Evolutionary conservation across 2,113 vertebrate genomes (phyloP).

Genomic region (Catharus minimus): DNA sequence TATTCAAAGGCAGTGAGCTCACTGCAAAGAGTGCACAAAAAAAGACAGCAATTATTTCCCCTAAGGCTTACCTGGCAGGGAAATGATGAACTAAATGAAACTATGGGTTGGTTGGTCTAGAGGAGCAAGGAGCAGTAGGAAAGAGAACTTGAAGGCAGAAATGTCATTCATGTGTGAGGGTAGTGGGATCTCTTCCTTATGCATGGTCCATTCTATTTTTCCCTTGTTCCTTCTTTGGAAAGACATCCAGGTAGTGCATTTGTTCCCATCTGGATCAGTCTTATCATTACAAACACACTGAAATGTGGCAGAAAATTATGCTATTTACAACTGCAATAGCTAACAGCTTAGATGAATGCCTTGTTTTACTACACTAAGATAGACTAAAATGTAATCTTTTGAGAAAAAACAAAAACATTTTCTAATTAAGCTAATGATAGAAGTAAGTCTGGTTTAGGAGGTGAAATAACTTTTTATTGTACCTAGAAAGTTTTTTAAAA

Average conservation of each 20-base stretch:
- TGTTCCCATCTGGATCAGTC: not conserved
- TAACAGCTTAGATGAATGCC: not conserved
- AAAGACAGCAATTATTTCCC: slow-evolving; percentile 5
- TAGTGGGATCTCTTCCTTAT: not conserved
- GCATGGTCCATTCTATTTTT: not conserved
- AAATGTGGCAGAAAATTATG: slow-evolving; percentile 5
- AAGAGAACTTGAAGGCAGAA: not conserved
- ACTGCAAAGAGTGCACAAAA: not conserved
- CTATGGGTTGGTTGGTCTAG: not conserved
- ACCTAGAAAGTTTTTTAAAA: not conserved
- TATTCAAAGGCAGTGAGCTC: not conserved
- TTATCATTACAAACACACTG: not conserved
- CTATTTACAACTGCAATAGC: not conserved
- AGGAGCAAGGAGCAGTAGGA: not conserved
- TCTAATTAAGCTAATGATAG: not conserved
- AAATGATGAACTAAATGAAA: not conserved
- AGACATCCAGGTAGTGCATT: not conserved
- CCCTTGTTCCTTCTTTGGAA: not conserved
- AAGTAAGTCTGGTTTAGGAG: not conserved
- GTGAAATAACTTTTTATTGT: not conserved
- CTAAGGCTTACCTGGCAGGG: slow-evolving; percentile 2
- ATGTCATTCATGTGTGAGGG: not conserved
- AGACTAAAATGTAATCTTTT: not conserved
- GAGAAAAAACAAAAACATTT: not conserved
- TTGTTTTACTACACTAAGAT: not conserved